Evolutionary conservation across 2,888 invertebrate genomes (phyloP).

Genomic region (Tachystola acroxantha): DNA sequence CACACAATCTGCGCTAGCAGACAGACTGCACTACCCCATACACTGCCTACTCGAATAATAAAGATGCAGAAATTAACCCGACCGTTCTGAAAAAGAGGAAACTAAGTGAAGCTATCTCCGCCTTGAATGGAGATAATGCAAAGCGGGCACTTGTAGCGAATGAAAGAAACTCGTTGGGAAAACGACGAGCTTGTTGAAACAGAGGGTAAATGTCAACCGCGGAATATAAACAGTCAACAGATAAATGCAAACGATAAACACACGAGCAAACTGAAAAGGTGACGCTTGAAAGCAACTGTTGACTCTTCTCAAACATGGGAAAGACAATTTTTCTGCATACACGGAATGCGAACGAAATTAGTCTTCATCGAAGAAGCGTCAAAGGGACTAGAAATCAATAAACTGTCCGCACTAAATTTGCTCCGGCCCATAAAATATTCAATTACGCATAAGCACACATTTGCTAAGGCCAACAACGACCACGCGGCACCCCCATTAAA

Average conservation of each 20-base stretch:
- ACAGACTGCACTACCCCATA: conserved; percentile 63
- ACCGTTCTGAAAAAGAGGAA: conserved; percentile 70
- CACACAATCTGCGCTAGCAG: conserved; percentile 73
- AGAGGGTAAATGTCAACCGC: conserved; percentile 74
- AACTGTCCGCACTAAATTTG: conserved; percentile 62
- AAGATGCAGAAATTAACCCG: conserved; percentile 76
- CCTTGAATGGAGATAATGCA: conserved; percentile 72
- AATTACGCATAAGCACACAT: conserved; percentile 78
- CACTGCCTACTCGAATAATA: conserved; percentile 74
- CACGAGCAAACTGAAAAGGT: conserved; percentile 63
- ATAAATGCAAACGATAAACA: conserved; percentile 77
- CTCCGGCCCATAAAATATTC: conserved; percentile 73
- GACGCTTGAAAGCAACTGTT: conserved; percentile 55
- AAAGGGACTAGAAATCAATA: conserved; percentile 54
- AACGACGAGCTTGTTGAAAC: conserved; percentile 63
- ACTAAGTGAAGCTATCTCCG: conserved; percentile 77
- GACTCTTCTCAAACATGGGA: conserved; percentile 35
- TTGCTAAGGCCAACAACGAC: conserved; percentile 76
- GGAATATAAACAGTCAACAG: conserved; percentile 78
- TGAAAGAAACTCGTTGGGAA: conserved; percentile 71
- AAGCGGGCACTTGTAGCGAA: conserved; percentile 68
- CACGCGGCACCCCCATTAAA: conserved; percentile 78
- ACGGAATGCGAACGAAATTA: conserved; percentile 26
- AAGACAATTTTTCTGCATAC: conserved; percentile 16
- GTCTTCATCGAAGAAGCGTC: conserved; percentile 22